Base-by-base conservation (phyloP, 2,797 vertebrate species). In the Euphonia xanthogaster region DNA sequence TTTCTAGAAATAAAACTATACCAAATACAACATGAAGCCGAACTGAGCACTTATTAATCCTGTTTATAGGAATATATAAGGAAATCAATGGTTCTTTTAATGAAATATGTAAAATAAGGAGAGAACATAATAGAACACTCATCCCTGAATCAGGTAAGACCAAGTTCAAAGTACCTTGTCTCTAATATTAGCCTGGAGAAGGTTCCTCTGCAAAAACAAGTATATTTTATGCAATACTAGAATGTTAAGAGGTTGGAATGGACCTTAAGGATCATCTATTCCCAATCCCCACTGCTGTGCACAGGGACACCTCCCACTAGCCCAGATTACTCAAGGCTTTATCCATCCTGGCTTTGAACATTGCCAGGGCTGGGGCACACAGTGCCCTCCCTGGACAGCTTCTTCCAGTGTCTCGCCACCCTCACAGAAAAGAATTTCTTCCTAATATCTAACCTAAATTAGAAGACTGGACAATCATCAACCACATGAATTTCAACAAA, bases 271-370 rank as follows among this genome's bases (percentile, higher is more conserved):
- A 30, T 55, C 15, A 54, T 48, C 6, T 48, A 61, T 66, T 61
- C 27, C 27, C 19, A 55, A 6, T 1, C 3, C 11, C 5, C 8
- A 40, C 17, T 37, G 28, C n/a, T 4, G 1, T 18, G 17, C 13
- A 16, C 9, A n/a, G 14, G 14, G 17, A n/a, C 23, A 62, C 13
- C 13, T 68, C 35, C 35, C 27, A n/a, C 23, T n/a, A 55, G 31
- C 28, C 19, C 27, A 54, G 7, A 16, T 61, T 37, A 31, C 27
- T 54, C 35, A 74, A 47, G 61, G 12, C 15, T n/a, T 88, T 60
- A 67, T 24, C 19, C 57, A 50, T 2, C 20, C 12, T 14, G 37
- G 6, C 18, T 44, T 57, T 57, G 44, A 51, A 20, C 50, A 19
- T 20, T 48, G 6, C 19, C 42, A 39, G 24, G n/a, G 5, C 30